phyloP scores from a whole-genome alignment of 2,888 invertebrate genomes.

The Argynnis bischoffii region DNA sequence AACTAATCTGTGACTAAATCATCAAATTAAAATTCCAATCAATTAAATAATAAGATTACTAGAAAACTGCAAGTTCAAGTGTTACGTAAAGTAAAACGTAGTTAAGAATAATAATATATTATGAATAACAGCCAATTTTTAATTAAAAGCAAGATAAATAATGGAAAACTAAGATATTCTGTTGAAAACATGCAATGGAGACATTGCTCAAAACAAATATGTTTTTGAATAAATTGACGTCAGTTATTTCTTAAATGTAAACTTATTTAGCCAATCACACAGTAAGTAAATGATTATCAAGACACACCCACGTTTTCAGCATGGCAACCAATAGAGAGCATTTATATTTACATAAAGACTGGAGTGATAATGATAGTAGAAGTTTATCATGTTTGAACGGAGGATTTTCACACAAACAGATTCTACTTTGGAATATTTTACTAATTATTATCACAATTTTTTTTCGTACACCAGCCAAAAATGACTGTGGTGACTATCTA shows the following conservation, averaged over 20 bases:
- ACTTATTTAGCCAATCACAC: constrained; percentile 53
- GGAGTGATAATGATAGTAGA: constrained; percentile 37
- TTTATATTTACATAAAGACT: constrained; percentile 36
- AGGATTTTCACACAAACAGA: constrained; percentile 32
- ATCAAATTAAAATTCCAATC: constrained; percentile 14
- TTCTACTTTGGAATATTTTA: constrained; percentile 19
- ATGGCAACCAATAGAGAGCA: constrained; percentile 57
- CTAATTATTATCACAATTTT: not conserved
- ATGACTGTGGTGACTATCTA: no score
- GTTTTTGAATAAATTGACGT: constrained; percentile 72
- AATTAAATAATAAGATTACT: no score
- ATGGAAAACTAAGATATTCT: constrained; percentile 71
- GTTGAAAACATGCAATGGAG: constrained; percentile 71
- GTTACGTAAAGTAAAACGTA: constrained; percentile 42
- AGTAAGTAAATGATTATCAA: constrained; percentile 57
- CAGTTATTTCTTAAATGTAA: constrained; percentile 52
- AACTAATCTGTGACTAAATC: constrained; percentile 8
- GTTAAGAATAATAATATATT: constrained; percentile 53
- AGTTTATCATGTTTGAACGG: constrained; percentile 39
- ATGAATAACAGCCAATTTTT: constrained; percentile 72
- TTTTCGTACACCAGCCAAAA: no score
- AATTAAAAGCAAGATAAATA: constrained; percentile 76
- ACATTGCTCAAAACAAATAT: constrained; percentile 67
- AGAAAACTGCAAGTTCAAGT: no score
- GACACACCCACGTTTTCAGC: constrained; percentile 75